Percentiles rank a stretch among this genome's conserved stretches.
phyloP scores from a whole-genome alignment of 2,888 invertebrate genomes.

The Neuroscelio doddi region DNA sequence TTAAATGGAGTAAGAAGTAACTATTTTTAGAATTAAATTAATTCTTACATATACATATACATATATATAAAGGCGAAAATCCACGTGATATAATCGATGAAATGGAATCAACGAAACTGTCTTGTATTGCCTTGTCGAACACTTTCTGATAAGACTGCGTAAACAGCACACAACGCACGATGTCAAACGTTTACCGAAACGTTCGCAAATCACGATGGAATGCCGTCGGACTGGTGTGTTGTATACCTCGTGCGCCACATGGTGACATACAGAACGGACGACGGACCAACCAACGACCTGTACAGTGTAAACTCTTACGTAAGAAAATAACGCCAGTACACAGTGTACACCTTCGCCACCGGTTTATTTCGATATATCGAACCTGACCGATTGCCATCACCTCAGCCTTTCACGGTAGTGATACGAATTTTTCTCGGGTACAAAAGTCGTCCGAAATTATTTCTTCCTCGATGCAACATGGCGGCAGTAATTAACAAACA shows the following conservation, averaged over 20 bases:
- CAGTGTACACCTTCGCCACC: constrained; percentile 10
- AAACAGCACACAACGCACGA: constrained; percentile 57
- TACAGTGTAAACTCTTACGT: constrained; percentile 59
- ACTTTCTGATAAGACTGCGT: constrained; percentile 46
- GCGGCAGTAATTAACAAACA: too few relatives aligned
- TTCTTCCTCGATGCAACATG: too few relatives aligned
- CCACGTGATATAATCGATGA: too few relatives aligned
- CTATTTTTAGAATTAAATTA: too few relatives aligned
- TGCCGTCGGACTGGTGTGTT: constrained; percentile 66
- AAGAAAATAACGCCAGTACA: constrained; percentile 55
- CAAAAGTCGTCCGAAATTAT: too few relatives aligned
- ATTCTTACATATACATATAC: too few relatives aligned
- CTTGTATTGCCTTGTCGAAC: constrained; percentile 12
- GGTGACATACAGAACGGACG: constrained; percentile 63
- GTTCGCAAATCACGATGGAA: constrained; percentile 69
- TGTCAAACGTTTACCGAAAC: constrained; percentile 66
- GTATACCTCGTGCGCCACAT: constrained; percentile 54
- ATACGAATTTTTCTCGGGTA: not conserved
- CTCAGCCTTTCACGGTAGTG: not conserved
- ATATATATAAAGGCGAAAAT: too few relatives aligned
- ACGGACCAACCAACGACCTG: constrained; percentile 54
- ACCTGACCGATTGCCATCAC: not conserved
- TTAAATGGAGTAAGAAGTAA: too few relatives aligned
- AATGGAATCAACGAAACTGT: constrained; percentile 14
- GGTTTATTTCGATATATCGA: constrained; percentile 13